A percentile compares a stretch with the other conserved stretches of the same genome.
These are phyloP conservation scores for Thamnophis sirtalis DNA, from an alignment of 2,113 vertebrate genomes.

Conservation along the genomic window DNA sequence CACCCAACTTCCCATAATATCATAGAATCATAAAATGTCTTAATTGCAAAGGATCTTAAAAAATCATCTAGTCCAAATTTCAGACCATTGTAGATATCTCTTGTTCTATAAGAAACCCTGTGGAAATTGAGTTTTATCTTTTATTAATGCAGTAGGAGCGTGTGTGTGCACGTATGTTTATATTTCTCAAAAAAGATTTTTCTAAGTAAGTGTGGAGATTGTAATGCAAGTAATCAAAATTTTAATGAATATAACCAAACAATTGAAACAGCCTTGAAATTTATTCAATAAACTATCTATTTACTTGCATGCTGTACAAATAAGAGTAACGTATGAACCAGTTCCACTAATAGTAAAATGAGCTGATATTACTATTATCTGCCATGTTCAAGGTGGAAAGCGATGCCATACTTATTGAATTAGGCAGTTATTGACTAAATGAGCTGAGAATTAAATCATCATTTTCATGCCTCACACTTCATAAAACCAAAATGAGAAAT, in stretches of 20 bases:
- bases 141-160: neutral
- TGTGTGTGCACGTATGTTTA: neutral
- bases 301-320: neutral
- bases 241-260: neutral
- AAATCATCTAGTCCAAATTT: neutral
- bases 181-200: neutral
- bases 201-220: neutral
- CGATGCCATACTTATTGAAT: neutral
- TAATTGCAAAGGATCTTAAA: neutral
- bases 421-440: neutral
- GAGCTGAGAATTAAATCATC: neutral
- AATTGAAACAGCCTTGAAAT: neutral
- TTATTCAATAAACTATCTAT: neutral
- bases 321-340: neutral
- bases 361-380: neutral
- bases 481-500: neutral
- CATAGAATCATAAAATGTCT: neutral
- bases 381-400: neutral
- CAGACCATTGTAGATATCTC: neutral
- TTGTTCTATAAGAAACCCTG: neutral
- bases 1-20: neutral
- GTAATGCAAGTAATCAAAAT: neutral
- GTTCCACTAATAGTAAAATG: neutral
- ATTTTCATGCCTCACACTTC: neutral
- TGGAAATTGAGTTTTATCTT: neutral